These are phyloP conservation scores for Coregonus sp. DNA, from an alignment of 2,797 vertebrate species.

Conservation along the genomic window DNA sequence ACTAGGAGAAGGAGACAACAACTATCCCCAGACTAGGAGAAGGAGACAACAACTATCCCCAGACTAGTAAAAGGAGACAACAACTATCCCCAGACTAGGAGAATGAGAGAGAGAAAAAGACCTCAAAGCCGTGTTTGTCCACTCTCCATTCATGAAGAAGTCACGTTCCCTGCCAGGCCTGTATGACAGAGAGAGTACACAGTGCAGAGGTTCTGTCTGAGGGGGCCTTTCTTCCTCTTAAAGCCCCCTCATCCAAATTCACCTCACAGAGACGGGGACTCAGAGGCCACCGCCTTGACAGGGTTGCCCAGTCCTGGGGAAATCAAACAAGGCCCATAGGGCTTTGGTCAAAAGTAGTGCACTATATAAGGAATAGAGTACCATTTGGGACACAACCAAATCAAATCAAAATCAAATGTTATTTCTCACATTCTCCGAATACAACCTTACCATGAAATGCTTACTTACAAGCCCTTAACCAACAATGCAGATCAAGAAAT, in stretches of 20 bases:
- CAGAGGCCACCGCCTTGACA: slow-evolving; percentile 74
- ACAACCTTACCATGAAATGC: too few relatives aligned
- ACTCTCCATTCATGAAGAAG: slow-evolving; percentile 70
- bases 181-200: slow-evolving; percentile 76
- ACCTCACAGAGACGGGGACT: slow-evolving; percentile 72
- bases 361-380: too few relatives aligned
- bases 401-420: too few relatives aligned
- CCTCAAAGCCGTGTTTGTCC: slow-evolving; percentile 77
- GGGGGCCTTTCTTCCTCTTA: slow-evolving; percentile 73
- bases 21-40: too few relatives aligned
- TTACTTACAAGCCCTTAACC: too few relatives aligned
- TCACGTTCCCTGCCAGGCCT: slow-evolving; percentile 67
- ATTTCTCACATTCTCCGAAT: too few relatives aligned
- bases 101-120: slow-evolving; percentile 23
- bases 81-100: slow-evolving; percentile 29
- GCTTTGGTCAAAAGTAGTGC: slow-evolving; percentile 17
- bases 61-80: slow-evolving; percentile 16
- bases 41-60: too few relatives aligned
- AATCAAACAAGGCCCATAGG: slow-evolving; percentile 64
- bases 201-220: slow-evolving; percentile 74
- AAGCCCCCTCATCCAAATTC: slow-evolving; percentile 82
- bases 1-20: too few relatives aligned
- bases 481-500: too few relatives aligned
- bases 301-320: slow-evolving; percentile 61
- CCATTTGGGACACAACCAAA: slow-evolving; percentile 10